phyloP scores from a whole-genome alignment of 1,140 invertebrate genomes.

The Drosophila hydei region DNA sequence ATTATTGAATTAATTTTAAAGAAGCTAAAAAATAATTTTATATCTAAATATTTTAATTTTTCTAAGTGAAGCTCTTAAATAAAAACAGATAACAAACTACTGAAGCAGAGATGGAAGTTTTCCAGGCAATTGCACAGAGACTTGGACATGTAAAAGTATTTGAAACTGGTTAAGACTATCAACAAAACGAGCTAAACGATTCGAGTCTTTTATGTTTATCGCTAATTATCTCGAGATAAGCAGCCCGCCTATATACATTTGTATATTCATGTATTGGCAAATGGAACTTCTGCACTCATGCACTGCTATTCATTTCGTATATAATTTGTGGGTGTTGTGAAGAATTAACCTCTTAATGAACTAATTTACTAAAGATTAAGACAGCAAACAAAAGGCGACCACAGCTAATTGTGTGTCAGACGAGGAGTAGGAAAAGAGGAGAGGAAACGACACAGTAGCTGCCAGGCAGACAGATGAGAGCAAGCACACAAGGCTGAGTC shows the following conservation, averaged over 20 bases:
- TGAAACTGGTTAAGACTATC: neutral
- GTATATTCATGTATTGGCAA: neutral
- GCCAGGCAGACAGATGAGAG: conserved; percentile 7
- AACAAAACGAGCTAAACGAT: neutral
- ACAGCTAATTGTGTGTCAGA: conserved; percentile 63
- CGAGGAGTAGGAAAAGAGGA: conserved; percentile 11
- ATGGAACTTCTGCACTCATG: neutral
- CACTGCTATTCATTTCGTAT: conserved; percentile 2
- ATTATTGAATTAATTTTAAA: no score
- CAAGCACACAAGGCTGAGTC: conserved; percentile 35
- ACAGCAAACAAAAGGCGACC: conserved; percentile 72
- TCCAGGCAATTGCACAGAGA: no score
- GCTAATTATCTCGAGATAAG: neutral
- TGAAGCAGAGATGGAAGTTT: no score
- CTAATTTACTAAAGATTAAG: conserved; percentile 83
- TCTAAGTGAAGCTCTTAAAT: no score
- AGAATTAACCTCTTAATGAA: conserved; percentile 84
- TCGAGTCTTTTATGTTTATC: conserved; percentile 4
- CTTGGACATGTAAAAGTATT: no score
- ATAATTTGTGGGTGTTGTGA: conserved; percentile 83
- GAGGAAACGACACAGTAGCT: neutral
- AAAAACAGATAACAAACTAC: no score
- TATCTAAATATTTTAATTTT: no score
- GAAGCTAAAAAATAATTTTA: no score
- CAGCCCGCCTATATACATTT: neutral